Percentiles rank a stretch among this genome's conserved stretches.
phyloP scores from a whole-genome alignment of 2,113 vertebrate genomes.

The Oryzias woworae region DNA sequence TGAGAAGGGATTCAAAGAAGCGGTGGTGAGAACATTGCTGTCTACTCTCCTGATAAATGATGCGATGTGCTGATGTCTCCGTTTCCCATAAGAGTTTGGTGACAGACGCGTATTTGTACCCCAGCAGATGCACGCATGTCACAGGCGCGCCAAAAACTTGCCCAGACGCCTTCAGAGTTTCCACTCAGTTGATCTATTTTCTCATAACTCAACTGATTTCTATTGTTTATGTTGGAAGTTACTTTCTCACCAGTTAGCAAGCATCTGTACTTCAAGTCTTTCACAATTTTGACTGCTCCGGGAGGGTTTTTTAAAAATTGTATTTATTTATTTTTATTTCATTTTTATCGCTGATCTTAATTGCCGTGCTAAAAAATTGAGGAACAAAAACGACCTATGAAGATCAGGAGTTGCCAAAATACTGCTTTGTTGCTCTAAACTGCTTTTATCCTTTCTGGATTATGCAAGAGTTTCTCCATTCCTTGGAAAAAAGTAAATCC shows the following conservation, averaged over 20 bases:
- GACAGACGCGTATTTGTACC: slow-evolving; percentile 14
- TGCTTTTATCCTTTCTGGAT: neutral
- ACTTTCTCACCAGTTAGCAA: slow-evolving; percentile 28
- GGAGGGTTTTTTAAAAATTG: neutral
- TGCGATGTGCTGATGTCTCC: neutral
- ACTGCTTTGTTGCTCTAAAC: neutral
- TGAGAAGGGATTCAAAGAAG: slow-evolving; percentile 30
- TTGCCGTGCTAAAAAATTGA: too few species aligned
- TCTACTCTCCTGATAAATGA: slow-evolving; percentile 49
- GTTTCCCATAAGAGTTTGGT: slow-evolving; percentile 58
- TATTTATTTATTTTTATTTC: neutral
- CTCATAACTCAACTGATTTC: slow-evolving; percentile 8
- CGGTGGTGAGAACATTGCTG: slow-evolving; percentile 41
- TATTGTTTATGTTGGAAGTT: slow-evolving; percentile 17
- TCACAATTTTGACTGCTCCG: neutral
- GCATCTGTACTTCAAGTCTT: neutral
- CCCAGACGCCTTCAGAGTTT: slow-evolving; percentile 7
- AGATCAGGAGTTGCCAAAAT: neutral
- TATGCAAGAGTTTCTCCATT: slow-evolving; percentile 11
- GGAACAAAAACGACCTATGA: neutral
- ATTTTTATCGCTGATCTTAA: neutral
- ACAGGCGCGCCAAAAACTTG: slow-evolving; percentile 5
- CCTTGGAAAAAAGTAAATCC: slow-evolving; percentile 6
- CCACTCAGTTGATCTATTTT: slow-evolving; percentile 23
- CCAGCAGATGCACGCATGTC: slow-evolving; percentile 11